These are phyloP conservation scores for Dicranocentrus wangi DNA, from an alignment of 2,888 invertebrate species.

Conservation along the genomic window DNA sequence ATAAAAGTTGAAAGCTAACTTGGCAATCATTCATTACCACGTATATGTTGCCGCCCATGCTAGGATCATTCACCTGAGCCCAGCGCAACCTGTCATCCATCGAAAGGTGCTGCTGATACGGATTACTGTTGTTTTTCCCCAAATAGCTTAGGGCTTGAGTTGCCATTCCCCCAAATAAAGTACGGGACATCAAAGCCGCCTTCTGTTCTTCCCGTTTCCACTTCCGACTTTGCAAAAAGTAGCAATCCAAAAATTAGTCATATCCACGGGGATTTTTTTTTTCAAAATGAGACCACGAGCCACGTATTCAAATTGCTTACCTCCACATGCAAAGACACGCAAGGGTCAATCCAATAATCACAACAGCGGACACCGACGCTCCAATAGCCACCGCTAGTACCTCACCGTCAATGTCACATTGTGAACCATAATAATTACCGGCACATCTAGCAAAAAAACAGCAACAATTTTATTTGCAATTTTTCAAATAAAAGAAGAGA, in stretches of 20 bases:
- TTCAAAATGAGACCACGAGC: no score
- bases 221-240: slow-evolving; percentile 80
- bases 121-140: slow-evolving; percentile 78
- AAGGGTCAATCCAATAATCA: slow-evolving; percentile 90
- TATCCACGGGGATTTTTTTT: no score
- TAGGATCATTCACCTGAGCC: slow-evolving; percentile 88
- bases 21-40: slow-evolving; percentile 73
- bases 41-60: slow-evolving; percentile 74
- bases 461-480: slow-evolving; percentile 5
- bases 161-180: slow-evolving; percentile 91
- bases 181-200: slow-evolving; percentile 78
- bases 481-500: not conserved
- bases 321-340: slow-evolving; percentile 93
- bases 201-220: slow-evolving; percentile 91
- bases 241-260: no score
- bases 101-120: slow-evolving; percentile 78
- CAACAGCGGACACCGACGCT: slow-evolving; percentile 89
- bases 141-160: slow-evolving; percentile 75
- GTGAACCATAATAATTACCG: slow-evolving; percentile 90
- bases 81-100: slow-evolving; percentile 88
- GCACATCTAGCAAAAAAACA: slow-evolving; percentile 79
- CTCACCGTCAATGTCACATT: slow-evolving; percentile 93
- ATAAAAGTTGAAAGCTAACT: no score
- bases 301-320: no score
- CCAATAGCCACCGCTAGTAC: no score